Evolutionary conservation across 2,113 vertebrate genomes (phyloP).

Genomic region (Chloropsis hardwickii): DNA sequence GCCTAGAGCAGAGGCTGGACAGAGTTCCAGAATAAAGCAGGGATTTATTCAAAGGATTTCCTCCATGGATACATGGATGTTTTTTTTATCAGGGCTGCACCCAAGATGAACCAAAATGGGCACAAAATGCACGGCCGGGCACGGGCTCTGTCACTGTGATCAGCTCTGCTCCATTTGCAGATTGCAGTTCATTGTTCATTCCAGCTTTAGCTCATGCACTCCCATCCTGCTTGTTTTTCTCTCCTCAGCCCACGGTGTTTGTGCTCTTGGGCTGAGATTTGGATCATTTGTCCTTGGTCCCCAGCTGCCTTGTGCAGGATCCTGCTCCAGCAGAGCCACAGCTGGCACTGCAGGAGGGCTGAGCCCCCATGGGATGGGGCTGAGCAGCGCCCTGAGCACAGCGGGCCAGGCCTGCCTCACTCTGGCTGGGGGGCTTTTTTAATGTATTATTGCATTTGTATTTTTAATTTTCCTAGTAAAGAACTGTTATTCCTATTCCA

Average conservation of each 20-base stretch:
- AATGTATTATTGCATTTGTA: background rate
- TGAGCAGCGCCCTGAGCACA: background rate
- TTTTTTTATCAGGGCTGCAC: too few relatives aligned
- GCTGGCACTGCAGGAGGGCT: background rate
- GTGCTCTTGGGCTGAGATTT: too few relatives aligned
- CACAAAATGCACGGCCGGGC: background rate
- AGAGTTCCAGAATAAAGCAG: background rate
- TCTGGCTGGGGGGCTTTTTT: fast-evolving
- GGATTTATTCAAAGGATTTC: background rate
- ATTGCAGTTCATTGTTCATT: too few relatives aligned
- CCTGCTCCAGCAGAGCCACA: background rate
- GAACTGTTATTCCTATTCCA: background rate
- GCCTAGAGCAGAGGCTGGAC: fast-evolving
- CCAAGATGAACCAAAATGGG: background rate
- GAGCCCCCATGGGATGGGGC: background rate
- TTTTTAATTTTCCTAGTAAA: background rate
- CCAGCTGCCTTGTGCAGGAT: background rate
- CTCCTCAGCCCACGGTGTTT: too few relatives aligned
- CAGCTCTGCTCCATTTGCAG: too few relatives aligned
- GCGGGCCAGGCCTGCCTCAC: fast-evolving
- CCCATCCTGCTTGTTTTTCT: too few relatives aligned
- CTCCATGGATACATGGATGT: too few relatives aligned
- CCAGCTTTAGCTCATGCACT: too few relatives aligned
- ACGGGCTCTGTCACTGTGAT: too few relatives aligned
- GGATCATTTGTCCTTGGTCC: too few relatives aligned